Conservation (phyloP, 2,888 invertebrate species). For the Ophonus ardosiacus region DNA sequence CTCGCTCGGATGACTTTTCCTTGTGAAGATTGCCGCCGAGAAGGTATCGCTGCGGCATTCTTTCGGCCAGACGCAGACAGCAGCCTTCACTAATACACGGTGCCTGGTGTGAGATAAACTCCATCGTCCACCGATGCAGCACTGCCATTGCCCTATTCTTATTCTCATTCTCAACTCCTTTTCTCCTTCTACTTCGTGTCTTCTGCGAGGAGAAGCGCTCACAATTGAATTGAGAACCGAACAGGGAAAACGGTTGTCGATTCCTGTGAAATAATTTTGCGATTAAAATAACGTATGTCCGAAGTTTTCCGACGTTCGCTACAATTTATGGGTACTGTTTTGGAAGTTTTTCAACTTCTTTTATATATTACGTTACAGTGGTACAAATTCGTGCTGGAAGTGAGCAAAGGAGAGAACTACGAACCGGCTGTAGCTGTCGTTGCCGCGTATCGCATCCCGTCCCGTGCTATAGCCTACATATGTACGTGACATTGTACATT, state of each 20-base stretch:
- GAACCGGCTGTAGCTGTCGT: slow-evolving; percentile 16
- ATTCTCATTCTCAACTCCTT: slow-evolving; percentile 8
- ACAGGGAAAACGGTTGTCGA: slow-evolving; percentile 56
- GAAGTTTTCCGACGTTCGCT: slow-evolving; percentile 62
- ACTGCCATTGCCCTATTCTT: slow-evolving; percentile 5
- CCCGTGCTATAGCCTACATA: not conserved
- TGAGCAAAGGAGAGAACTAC: slow-evolving; percentile 26
- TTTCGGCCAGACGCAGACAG: slow-evolving; percentile 33
- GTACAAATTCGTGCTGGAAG: slow-evolving; percentile 60
- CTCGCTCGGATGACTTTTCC: slow-evolving; percentile 60
- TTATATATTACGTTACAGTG: slow-evolving; percentile 64
- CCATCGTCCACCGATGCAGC: slow-evolving; percentile 24
- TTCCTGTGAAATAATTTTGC: slow-evolving; percentile 62
- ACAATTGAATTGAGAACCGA: slow-evolving; percentile 61
- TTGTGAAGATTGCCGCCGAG: slow-evolving; percentile 59
- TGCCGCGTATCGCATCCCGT: slow-evolving; percentile 10
- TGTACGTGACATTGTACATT: not conserved
- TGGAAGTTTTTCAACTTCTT: slow-evolving; percentile 64
- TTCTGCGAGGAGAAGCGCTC: slow-evolving; percentile 30
- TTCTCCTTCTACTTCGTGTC: not conserved
- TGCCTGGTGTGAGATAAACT: slow-evolving; percentile 28
- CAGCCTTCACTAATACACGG: slow-evolving; percentile 29
- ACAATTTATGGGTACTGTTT: slow-evolving; percentile 63
- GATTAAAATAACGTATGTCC: slow-evolving; percentile 64
- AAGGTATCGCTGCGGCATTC: slow-evolving; percentile 57